These are phyloP conservation scores for Caenorhabditis brenneri DNA, from an alignment of 1,140 invertebrate species.

Conservation along the genomic window DNA sequence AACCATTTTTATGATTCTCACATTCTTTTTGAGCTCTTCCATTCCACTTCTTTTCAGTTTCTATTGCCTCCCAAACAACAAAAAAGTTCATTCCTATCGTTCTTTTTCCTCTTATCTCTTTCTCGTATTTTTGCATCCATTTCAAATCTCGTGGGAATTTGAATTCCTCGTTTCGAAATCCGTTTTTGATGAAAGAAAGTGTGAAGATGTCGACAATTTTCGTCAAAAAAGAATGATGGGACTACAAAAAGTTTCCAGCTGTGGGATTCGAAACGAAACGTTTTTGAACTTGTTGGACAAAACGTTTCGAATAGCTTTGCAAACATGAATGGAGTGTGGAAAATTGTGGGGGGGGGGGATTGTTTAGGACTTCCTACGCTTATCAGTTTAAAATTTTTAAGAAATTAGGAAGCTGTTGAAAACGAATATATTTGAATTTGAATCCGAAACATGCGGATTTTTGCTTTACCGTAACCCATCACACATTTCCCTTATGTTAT, in stretches of 20 bases:
- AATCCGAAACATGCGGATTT: no score
- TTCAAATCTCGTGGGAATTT: background rate
- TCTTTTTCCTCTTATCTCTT: background rate
- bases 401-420: no score
- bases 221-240: constrained; percentile 16
- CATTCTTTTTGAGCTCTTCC: background rate
- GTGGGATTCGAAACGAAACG: background rate
- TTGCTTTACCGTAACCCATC: no score
- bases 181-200: constrained; percentile 35
- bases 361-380: background rate
- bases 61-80: background rate
- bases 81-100: background rate
- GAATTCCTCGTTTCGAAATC: background rate
- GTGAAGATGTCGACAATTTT: constrained; percentile 35
- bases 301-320: no score
- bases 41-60: background rate
- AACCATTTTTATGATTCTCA: background rate
- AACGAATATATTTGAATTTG: no score
- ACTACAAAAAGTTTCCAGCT: background rate
- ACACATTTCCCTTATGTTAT: no score
- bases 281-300: background rate
- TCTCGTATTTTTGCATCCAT: background rate
- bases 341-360: background rate
- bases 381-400: no score
- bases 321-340: background rate